Percentiles rank a stretch among this genome's conserved stretches.
These are phyloP conservation scores for Acanthoscelides obtectus DNA, from an alignment of 2,888 invertebrate genomes.

Conservation along the genomic window DNA sequence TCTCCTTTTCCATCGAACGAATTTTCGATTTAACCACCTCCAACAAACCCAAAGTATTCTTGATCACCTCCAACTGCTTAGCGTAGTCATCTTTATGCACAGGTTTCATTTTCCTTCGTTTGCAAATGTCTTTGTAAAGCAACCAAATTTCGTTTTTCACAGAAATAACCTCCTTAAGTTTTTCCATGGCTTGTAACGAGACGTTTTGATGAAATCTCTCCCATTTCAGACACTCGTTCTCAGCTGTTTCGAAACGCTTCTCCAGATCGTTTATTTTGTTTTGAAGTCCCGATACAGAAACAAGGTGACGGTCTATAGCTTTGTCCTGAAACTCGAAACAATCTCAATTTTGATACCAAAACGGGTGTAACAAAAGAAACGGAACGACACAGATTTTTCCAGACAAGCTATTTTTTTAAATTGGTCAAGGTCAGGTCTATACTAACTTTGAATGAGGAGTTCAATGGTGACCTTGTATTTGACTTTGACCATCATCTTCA, in stretches of 20 bases:
- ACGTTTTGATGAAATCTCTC: conserved; percentile 15
- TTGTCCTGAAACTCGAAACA: conserved; percentile 14
- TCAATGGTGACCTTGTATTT: too few relatives aligned
- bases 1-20: conserved; percentile 14
- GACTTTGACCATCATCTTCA: too few relatives aligned
- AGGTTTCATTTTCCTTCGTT: conserved; percentile 17
- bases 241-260: conserved; percentile 17
- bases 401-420: too few relatives aligned
- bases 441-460: too few relatives aligned
- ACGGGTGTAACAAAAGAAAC: too few relatives aligned
- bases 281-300: conserved; percentile 12
- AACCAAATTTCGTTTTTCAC: conserved; percentile 17
- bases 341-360: neutral
- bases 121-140: conserved; percentile 24
- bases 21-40: conserved; percentile 18
- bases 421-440: too few relatives aligned
- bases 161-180: conserved; percentile 13
- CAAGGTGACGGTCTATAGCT: conserved; percentile 8
- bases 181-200: conserved; percentile 13
- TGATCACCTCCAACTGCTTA: conserved; percentile 22
- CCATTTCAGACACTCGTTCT: conserved; percentile 16
- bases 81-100: conserved; percentile 13
- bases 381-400: too few relatives aligned
- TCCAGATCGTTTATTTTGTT: conserved; percentile 16
- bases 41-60: conserved; percentile 21